Evolutionary conservation across 2,113 vertebrate species (phyloP), one percentile per base, ranked within the genome.

Genomic region (Mustelus asterias): DNA sequence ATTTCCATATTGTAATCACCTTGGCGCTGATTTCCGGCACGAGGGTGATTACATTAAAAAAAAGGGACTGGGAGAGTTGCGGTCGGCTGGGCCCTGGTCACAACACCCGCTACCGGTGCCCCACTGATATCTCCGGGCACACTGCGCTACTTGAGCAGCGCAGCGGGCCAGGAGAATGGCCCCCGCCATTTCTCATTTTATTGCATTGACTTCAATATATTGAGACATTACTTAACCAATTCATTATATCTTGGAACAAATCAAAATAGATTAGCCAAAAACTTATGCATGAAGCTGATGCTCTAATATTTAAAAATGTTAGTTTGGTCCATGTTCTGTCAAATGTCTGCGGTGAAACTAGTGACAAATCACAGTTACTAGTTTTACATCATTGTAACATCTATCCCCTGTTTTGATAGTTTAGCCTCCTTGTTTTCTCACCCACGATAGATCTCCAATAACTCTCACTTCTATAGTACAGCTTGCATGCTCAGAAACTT

Each of bases 291-390:
- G 13, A 60, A n/a, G 16, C n/a, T 60, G 13, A 60, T 90, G 54
- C 88, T 63, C 88, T 92, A 92, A 89, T 89, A 58, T 60, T 58
- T 29, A 58, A 58, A 89, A 89, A 89, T n/a, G 85, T 54, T 24
- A 88, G 29, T 22, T 22, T 58, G 8, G 60, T 65, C 5, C 33
- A 63, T 37, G 44, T 83, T 44, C 41, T 48, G 2, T 86, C 1
- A 22, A 67, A 67, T 65, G 0, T 93, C 60, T 16, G 9, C 18
- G 41, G 33, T n/a, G n/a, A 93, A 93, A 37, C 60, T 65, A n/a
- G 6, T 20, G n/a, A 33, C 1, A 4, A 65, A 7, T 37, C 26
- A 13, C 0, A 33, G 6, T n/a, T 11, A 93, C 7, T 18, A 10
- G 16, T n/a, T 24, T 65, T 93, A 37, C 7, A 41, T 16, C 8